phyloP scores from a whole-genome alignment of 2,797 vertebrate species.

The Chaetophractus vellerosus region DNA sequence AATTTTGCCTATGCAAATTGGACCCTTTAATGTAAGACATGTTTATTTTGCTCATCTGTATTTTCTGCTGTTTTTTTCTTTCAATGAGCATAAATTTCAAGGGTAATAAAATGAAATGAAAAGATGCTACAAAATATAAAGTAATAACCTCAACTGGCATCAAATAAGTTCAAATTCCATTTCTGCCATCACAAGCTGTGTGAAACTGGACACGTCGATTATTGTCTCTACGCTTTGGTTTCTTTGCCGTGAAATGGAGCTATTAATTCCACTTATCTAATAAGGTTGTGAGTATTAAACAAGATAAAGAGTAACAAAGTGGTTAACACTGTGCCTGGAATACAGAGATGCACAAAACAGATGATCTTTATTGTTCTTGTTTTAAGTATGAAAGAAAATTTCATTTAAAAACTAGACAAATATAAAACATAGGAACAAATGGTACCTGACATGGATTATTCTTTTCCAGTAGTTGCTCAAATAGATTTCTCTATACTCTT shows the following conservation, averaged over 20 bases:
- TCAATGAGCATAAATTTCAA: neutral
- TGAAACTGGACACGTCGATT: conserved; percentile 9
- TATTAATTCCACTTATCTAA: conserved; percentile 15
- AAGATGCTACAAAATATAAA: conserved; percentile 13
- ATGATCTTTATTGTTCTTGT: neutral
- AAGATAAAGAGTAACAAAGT: conserved; percentile 28
- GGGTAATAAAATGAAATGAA: neutral
- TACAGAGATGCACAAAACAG: neutral
- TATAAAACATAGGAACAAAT: neutral
- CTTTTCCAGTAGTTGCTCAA: neutral
- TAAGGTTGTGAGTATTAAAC: neutral
- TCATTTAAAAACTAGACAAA: neutral
- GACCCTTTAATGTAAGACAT: neutral
- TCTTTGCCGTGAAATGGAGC: conserved; percentile 15
- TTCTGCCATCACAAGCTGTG: neutral
- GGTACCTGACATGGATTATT: neutral
- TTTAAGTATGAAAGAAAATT: conserved; percentile 6
- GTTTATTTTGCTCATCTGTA: neutral
- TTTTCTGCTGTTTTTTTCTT: neutral
- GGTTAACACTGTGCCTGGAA: neutral
- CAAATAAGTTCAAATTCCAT: neutral
- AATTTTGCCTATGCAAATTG: neutral
- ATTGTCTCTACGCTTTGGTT: neutral
- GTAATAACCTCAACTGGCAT: neutral
- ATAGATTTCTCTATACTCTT: neutral